A percentile compares a stretch with the other conserved stretches of the same genome.
These are phyloP conservation scores for Sphecodes monilicornis DNA, from an alignment of 2,888 invertebrate species.

Conservation along the genomic window DNA sequence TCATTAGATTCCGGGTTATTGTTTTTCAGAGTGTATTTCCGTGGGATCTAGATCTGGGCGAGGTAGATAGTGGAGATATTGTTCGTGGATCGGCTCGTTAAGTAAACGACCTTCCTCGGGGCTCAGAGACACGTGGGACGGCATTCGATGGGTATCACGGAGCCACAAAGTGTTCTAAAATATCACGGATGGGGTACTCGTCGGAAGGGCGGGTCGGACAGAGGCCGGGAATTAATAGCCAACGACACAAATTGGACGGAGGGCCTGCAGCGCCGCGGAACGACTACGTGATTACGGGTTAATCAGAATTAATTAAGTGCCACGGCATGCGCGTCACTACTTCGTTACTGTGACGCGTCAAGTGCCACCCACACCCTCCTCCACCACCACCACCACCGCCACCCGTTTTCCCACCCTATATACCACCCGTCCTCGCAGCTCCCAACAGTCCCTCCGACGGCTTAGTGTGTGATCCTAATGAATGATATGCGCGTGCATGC, in stretches of 20 bases:
- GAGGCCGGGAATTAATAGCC: slow-evolving; percentile 73
- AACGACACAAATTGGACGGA: slow-evolving; percentile 82
- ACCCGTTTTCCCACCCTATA: neutral
- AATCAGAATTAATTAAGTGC: slow-evolving; percentile 84
- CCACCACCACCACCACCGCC: neutral
- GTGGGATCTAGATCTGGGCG: slow-evolving; percentile 2
- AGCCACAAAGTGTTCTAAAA: slow-evolving; percentile 67
- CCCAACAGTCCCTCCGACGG: slow-evolving; percentile 59
- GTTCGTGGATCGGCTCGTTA: slow-evolving; percentile 45
- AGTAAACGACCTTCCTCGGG: slow-evolving; percentile 50
- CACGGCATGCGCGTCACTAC: slow-evolving; percentile 83
- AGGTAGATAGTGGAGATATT: slow-evolving; percentile 26
- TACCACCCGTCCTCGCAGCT: neutral
- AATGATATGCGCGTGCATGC: slow-evolving; percentile 82
- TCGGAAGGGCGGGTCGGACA: slow-evolving; percentile 49
- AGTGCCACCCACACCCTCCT: slow-evolving; percentile 75
- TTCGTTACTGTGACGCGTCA: slow-evolving; percentile 84
- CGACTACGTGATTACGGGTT: slow-evolving; percentile 84
- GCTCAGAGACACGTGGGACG: slow-evolving; percentile 41
- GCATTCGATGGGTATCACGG: slow-evolving; percentile 50
- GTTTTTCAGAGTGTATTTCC: slow-evolving; percentile 9
- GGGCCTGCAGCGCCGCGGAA: slow-evolving; percentile 77
- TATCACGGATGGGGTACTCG: slow-evolving; percentile 60
- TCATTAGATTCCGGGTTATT: slow-evolving; percentile 2
- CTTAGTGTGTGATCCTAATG: slow-evolving; percentile 78